A percentile compares a stretch with the other conserved stretches of the same genome.
These are phyloP conservation scores for Balaeniceps rex DNA, from an alignment of 2,113 vertebrate genomes.

Conservation along the genomic window DNA sequence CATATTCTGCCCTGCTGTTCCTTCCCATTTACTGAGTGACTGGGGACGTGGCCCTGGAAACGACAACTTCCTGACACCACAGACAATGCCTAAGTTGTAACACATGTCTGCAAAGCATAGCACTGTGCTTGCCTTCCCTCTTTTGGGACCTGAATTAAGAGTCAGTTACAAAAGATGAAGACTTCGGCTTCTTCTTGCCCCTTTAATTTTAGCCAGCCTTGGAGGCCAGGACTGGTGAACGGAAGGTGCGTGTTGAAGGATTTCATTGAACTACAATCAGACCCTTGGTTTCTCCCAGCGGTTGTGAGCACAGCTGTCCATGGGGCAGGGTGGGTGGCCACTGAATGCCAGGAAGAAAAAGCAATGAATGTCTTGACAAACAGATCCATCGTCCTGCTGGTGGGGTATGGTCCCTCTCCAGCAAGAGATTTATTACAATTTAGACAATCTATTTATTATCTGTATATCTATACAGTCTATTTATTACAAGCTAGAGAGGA, in stretches of 20 bases:
- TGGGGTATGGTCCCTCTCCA: not conserved
- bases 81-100: not conserved
- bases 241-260: not conserved
- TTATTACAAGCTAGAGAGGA: slow-evolving; percentile 4
- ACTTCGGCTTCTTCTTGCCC: not conserved
- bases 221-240: not conserved
- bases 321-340: not conserved
- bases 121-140: not conserved
- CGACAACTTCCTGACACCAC: not conserved
- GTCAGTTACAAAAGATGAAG: not conserved
- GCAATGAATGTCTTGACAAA: not conserved
- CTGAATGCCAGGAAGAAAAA: not conserved
- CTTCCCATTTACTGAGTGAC: not conserved
- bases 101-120: not conserved
- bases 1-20: not conserved
- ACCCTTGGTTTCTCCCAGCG: not conserved
- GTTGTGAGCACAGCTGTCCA: not conserved
- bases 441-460: not conserved
- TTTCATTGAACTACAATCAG: not conserved
- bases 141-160: not conserved
- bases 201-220: not conserved
- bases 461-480: not conserved
- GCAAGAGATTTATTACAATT: not conserved
- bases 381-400: not conserved
- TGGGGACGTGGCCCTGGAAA: not conserved